phyloP scores from a whole-genome alignment of 2,113 vertebrate species.

The Toxotes jaculatrix region DNA sequence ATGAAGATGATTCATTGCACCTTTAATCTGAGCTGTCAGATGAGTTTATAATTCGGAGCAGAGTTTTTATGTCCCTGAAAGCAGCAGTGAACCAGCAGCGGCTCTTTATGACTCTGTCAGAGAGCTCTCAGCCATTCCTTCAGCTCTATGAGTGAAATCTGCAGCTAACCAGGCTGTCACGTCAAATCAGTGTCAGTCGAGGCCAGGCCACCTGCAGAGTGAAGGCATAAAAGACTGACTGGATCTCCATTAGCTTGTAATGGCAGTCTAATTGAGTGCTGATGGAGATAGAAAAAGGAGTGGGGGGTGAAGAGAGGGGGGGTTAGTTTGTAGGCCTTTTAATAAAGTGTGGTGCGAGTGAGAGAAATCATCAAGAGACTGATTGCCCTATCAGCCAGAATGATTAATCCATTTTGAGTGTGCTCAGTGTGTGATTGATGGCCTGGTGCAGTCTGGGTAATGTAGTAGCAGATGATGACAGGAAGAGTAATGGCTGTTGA shows the following conservation, averaged over 20 bases:
- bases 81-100: neutral
- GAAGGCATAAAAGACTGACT: constrained; percentile 37
- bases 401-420: constrained; percentile 70
- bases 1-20: constrained; percentile 27
- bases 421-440: constrained; percentile 72
- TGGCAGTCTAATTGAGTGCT: constrained; percentile 66
- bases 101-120: neutral
- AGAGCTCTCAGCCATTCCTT: neutral
- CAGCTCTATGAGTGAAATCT: constrained; percentile 38
- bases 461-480: constrained; percentile 69
- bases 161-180: constrained; percentile 52
- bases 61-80: constrained; percentile 4
- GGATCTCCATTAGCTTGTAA: constrained; percentile 69
- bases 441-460: constrained; percentile 72
- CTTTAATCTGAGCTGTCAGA: constrained; percentile 36
- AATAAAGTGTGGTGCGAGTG: constrained; percentile 49
- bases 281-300: constrained; percentile 49
- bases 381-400: constrained; percentile 67
- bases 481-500: constrained; percentile 58
- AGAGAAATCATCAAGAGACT: constrained; percentile 66
- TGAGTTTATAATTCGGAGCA: neutral
- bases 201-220: constrained; percentile 55
- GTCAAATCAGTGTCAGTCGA: constrained; percentile 58
- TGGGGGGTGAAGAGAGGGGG: too few species aligned
- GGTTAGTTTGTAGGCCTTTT: constrained; percentile 53